Base-by-base conservation (phyloP, 2,797 vertebrate genomes). In the Galaxias olidus region DNA sequence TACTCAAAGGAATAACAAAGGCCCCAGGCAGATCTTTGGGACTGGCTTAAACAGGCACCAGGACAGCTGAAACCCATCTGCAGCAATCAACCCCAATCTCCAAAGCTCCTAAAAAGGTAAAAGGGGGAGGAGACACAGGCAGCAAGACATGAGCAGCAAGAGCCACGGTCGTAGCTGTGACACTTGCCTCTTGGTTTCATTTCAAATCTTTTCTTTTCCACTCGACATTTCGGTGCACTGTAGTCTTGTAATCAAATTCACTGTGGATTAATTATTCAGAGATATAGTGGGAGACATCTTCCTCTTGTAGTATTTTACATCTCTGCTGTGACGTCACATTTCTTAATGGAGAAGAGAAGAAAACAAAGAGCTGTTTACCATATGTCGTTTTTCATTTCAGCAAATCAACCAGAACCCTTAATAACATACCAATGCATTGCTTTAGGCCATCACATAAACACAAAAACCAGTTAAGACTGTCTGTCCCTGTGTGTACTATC, bases 201-300 rank as follows among this genome's bases (percentile, higher is more conserved):
- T n/a, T n/a, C n/a, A n/a, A n/a, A n/a, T 30, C 30, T 30, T 6
- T 57, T 10, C 12, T 6, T 30, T 30, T 6, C 30, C 4, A 30
- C 41, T 69, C 59, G 19, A 41, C 40, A 19, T 7, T 63, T 13
- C 71, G 77, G 62, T 76, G 30, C 6, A 6, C 30, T 6, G 6
- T 30, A 30, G 30, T 73, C 49, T 64, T 76, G 58, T 75, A 81
- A 79, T 59, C 69, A 63, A 84, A 83, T 65, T 60, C 50, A 71
- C 54, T 63, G 52, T 69, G 63, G 55, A 76, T 84, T 68, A 76
- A 86, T 83, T 75, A 84, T 79, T 83, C 63, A 83, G 54, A 60
- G 41, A 56, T 55, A 15, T 56, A 14, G 30, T 40, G 59, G 61
- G 59, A 65, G 62, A 79, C 58, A 69, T 78, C 63, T 71, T 76